A percentile compares a stretch with the other conserved stretches of the same genome.
These are phyloP conservation scores for Sorex maritimensis DNA, from an alignment of 2,797 vertebrate species.

Conservation along the genomic window DNA sequence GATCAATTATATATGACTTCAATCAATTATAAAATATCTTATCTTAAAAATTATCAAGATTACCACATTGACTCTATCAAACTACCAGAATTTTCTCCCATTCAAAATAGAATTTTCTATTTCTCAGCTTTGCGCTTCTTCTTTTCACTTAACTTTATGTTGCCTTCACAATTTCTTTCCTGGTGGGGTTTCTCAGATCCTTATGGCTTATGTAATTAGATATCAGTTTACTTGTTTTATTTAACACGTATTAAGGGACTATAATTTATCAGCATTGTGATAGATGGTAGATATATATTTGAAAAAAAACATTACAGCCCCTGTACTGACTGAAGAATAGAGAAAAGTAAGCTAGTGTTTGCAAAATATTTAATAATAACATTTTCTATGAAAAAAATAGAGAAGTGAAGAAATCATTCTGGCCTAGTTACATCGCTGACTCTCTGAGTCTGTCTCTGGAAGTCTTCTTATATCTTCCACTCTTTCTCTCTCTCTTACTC, in stretches of 20 bases:
- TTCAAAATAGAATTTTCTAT: not conserved
- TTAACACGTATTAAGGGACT: not conserved
- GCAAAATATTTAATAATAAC: conserved; percentile 33
- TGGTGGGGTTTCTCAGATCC: not conserved
- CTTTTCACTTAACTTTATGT: not conserved
- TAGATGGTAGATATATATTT: not conserved
- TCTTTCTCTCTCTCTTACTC: not conserved
- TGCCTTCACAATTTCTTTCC: not conserved
- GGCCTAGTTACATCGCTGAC: not conserved
- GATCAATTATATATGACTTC: not conserved
- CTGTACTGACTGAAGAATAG: not conserved
- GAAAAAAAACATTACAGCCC: conserved; percentile 26
- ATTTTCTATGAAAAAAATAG: not conserved
- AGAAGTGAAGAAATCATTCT: not conserved
- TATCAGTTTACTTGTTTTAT: conserved; percentile 37
- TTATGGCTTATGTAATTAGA: not conserved
- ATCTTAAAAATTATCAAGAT: not conserved
- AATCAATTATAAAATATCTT: conserved; percentile 10
- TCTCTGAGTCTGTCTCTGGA: not conserved
- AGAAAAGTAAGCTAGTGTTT: not conserved
- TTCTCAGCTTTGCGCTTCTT: not conserved
- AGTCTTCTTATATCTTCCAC: not conserved
- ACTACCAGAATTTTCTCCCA: not conserved
- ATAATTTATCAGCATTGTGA: not conserved
- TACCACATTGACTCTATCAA: not conserved